These are phyloP conservation scores for Bicyclus anynana DNA, from an alignment of 1,140 invertebrate genomes.

Conservation along the genomic window DNA sequence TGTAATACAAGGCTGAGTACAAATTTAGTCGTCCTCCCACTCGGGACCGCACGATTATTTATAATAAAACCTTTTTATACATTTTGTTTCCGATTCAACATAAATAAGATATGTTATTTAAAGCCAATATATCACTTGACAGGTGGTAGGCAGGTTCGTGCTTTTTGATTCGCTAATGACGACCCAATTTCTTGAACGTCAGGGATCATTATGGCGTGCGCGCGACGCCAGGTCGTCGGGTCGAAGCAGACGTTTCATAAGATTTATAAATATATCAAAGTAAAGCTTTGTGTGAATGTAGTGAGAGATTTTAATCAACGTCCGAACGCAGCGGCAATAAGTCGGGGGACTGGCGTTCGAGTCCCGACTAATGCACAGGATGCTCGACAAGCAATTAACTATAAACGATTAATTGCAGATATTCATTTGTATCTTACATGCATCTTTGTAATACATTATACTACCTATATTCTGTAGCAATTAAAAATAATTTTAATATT, in stretches of 20 bases:
- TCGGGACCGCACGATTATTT: slow-evolving; percentile 58
- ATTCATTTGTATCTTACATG: background rate
- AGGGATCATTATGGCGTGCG: slow-evolving; percentile 33
- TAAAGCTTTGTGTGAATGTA: slow-evolving; percentile 69
- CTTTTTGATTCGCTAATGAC: slow-evolving; percentile 27
- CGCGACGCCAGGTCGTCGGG: slow-evolving; percentile 28
- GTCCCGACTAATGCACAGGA: slow-evolving; percentile 40
- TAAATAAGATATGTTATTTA: slow-evolving; percentile 78
- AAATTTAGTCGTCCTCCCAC: slow-evolving; percentile 73
- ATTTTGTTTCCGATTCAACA: slow-evolving; percentile 74
- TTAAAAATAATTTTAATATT: background rate
- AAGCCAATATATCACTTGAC: slow-evolving; percentile 75
- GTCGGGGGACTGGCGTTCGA: slow-evolving; percentile 40
- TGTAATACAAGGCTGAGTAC: slow-evolving; percentile 62
- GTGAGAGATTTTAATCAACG: slow-evolving; percentile 74
- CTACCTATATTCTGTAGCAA: background rate
- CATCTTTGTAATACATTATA: background rate
- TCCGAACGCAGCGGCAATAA: slow-evolving; percentile 47
- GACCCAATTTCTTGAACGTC: slow-evolving; percentile 22
- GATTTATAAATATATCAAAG: slow-evolving; percentile 75
- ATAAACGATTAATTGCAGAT: background rate
- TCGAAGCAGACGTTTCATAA: slow-evolving; percentile 53
- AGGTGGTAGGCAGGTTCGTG: slow-evolving; percentile 62
- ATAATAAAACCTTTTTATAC: slow-evolving; percentile 69
- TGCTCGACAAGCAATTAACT: slow-evolving; percentile 22